A percentile compares a stretch with the other conserved stretches of the same genome.
Conservation (phyloP, 2,797 vertebrate genomes). For the Adelosebastes latens region DNA sequence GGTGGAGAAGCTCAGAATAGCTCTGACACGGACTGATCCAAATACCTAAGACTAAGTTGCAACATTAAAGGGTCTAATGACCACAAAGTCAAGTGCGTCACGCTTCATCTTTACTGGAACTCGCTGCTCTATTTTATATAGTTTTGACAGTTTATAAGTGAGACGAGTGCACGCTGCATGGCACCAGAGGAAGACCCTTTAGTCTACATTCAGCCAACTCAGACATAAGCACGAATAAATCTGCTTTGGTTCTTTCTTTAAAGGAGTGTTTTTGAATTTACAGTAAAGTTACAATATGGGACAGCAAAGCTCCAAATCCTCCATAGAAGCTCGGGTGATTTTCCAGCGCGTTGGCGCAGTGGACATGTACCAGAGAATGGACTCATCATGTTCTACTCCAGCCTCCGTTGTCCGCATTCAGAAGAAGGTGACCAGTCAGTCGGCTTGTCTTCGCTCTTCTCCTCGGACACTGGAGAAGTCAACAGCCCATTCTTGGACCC, state of each 20-base stretch:
- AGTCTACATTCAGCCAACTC: not conserved
- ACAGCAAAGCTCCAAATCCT: conserved; percentile 73
- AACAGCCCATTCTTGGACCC: conserved; percentile 33
- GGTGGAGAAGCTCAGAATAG: conserved; percentile 78
- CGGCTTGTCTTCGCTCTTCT: not conserved
- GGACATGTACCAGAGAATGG: conserved; percentile 42
- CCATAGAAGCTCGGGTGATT: conserved; percentile 56
- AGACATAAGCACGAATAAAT: not conserved
- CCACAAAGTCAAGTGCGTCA: conserved; percentile 52
- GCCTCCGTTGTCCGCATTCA: conserved; percentile 43
- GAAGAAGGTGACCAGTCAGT: conserved; percentile 21
- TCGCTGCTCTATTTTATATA: not conserved
- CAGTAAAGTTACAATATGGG: conserved; percentile 67
- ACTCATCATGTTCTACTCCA: conserved; percentile 10
- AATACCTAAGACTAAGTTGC: conserved; percentile 8
- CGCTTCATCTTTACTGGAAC: conserved; percentile 68
- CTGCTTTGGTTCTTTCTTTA: not conserved
- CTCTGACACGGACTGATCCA: conserved; percentile 24
- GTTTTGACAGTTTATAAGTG: conserved; percentile 40
- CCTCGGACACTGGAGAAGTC: conserved; percentile 10
- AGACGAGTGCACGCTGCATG: not conserved
- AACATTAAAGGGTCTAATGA: conserved; percentile 12
- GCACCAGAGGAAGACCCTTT: not conserved
- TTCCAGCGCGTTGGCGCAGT: conserved; percentile 40
- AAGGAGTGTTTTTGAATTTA: not conserved